Conservation (phyloP, 2,888 invertebrate species). For the Drosophila kuntzei region DNA sequence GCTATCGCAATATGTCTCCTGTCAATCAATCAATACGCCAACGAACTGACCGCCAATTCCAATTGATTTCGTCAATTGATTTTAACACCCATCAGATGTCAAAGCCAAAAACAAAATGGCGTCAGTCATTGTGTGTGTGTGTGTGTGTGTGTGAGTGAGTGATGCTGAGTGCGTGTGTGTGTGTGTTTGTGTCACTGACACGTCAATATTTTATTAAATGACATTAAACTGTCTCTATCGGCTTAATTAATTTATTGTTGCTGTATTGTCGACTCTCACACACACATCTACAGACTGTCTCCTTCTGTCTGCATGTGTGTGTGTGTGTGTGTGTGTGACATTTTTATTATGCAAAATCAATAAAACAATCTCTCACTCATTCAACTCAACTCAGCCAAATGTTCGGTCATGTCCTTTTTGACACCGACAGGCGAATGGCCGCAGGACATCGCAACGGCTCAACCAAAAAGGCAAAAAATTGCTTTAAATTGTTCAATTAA, state of each 20-base stretch:
- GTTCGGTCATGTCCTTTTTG: constrained; percentile 83
- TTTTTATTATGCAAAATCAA: constrained; percentile 84
- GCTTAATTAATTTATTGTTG: constrained; percentile 86
- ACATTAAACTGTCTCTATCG: constrained; percentile 85
- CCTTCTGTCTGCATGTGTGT: not conserved
- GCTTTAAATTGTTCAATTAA: constrained; percentile 80
- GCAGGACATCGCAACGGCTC: constrained; percentile 32
- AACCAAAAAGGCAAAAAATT: constrained; percentile 45
- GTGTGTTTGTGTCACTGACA: constrained; percentile 74
- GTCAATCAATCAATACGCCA: constrained; percentile 81
- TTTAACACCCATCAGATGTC: constrained; percentile 83
- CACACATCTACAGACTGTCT: constrained; percentile 1
- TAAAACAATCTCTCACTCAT: constrained; percentile 78
- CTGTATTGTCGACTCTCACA: constrained; percentile 73
- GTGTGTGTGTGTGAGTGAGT: constrained; percentile 16
- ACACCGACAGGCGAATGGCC: constrained; percentile 75
- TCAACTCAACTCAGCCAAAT: constrained; percentile 56
- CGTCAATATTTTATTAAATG: constrained; percentile 85
- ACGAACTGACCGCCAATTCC: constrained; percentile 79
- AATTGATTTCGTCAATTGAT: constrained; percentile 85
- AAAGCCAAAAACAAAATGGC: constrained; percentile 75
- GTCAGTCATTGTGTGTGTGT: constrained; percentile 45
- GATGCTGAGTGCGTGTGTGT: constrained; percentile 53
- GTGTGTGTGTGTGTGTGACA: constrained; percentile 72
- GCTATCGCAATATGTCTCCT: constrained; percentile 74